Evolutionary conservation across 2,888 invertebrate species (phyloP).

Genomic region (Drosophila neotestacea): DNA sequence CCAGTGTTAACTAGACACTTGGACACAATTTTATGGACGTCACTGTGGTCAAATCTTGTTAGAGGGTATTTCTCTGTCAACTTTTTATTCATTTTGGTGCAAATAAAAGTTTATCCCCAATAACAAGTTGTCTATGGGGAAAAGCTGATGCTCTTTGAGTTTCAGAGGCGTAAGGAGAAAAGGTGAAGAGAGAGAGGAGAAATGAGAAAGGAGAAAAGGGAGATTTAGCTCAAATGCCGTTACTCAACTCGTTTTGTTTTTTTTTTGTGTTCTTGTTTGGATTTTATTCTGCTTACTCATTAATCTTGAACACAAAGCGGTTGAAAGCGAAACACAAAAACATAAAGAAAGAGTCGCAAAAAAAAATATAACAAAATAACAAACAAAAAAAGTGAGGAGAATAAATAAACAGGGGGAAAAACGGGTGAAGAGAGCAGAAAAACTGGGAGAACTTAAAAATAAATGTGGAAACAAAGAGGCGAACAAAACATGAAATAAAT

Average conservation of each 20-base stretch:
- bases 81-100: constrained; percentile 16
- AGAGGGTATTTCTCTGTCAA: not conserved
- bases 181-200: not conserved
- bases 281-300: constrained; percentile 49
- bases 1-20: no score
- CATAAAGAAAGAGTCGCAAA: constrained; percentile 11
- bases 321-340: constrained; percentile 45
- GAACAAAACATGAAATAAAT: constrained; percentile 68
- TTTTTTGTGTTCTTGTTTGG: not conserved
- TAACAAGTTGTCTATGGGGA: constrained; percentile 35
- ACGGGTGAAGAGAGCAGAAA: not conserved
- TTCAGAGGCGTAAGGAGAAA: not conserved
- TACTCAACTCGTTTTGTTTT: constrained; percentile 14
- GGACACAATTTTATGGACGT: not conserved
- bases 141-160: constrained; percentile 15
- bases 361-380: constrained; percentile 3
- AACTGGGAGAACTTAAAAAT: constrained; percentile 27
- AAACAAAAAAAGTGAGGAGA: not conserved
- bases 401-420: constrained; percentile 21
- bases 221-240: constrained; percentile 14
- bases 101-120: constrained; percentile 45
- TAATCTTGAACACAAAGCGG: constrained; percentile 62
- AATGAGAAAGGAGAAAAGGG: not conserved
- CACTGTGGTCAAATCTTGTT: not conserved
- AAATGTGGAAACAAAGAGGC: constrained; percentile 49